Evolutionary conservation across 2,113 vertebrate genomes (phyloP).

Genomic region (Myrmecobius fasciatus): DNA sequence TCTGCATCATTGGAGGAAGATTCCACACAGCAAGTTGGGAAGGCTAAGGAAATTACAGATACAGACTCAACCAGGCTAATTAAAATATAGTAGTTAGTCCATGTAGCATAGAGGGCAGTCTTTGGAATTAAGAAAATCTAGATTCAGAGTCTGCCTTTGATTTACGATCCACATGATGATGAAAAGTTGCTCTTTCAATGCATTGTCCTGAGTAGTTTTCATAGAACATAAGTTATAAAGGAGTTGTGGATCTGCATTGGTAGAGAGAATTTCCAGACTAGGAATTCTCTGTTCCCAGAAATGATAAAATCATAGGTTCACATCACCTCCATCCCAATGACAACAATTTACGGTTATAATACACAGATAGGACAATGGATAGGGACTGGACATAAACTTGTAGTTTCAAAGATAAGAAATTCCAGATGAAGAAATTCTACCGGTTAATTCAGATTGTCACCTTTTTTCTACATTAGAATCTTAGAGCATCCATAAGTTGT

Average conservation of each 20-base stretch:
- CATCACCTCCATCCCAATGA: not conserved
- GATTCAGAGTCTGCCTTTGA: not conserved
- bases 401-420: not conserved
- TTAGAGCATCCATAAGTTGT: not conserved
- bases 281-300: too few species aligned
- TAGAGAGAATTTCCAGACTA: not conserved
- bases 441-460: not conserved
- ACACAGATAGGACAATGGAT: not conserved
- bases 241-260: not conserved
- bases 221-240: not conserved
- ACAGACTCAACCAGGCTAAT: not conserved
- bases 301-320: not conserved
- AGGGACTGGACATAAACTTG: too few species aligned
- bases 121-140: not conserved
- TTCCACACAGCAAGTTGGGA: not conserved
- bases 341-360: not conserved
- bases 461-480: not conserved
- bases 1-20: not conserved
- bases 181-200: not conserved
- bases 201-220: not conserved
- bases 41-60: not conserved
- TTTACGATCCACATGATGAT: not conserved
- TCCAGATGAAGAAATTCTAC: not conserved
- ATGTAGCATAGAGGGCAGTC: not conserved
- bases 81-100: not conserved